Percentiles rank a stretch among this genome's conserved stretches.
Conservation (phyloP, 2,113 vertebrate genomes). For the Sinocyclocheilus anshuiensis region DNA sequence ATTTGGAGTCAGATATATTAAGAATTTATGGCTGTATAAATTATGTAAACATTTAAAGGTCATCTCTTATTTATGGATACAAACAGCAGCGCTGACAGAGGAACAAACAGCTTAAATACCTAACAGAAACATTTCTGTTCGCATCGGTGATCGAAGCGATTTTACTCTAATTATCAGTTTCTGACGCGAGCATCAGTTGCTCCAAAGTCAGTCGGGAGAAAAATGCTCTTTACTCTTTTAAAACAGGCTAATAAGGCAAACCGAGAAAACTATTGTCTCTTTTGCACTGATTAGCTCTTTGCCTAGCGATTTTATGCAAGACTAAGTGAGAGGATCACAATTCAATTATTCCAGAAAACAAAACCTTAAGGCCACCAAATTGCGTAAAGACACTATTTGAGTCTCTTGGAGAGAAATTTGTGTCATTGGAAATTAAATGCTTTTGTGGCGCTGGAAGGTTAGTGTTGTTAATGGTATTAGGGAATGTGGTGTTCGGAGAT, state of each 20-base stretch:
- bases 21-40: slow-evolving; percentile 63
- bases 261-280: slow-evolving; percentile 84
- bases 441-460: slow-evolving; percentile 90
- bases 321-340: slow-evolving; percentile 86
- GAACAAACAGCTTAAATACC: slow-evolving; percentile 58
- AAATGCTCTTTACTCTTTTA: slow-evolving; percentile 58
- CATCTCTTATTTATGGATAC: slow-evolving; percentile 66
- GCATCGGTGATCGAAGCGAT: slow-evolving; percentile 9
- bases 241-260: slow-evolving; percentile 84
- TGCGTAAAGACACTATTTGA: slow-evolving; percentile 85
- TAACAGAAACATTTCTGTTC: slow-evolving; percentile 45
- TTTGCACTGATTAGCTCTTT: slow-evolving; percentile 94
- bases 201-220: slow-evolving; percentile 21
- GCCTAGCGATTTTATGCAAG: slow-evolving; percentile 88
- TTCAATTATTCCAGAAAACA: slow-evolving; percentile 86
- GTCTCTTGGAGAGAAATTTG: slow-evolving; percentile 84
- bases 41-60: slow-evolving; percentile 65
- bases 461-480: slow-evolving; percentile 97
- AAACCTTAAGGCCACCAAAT: slow-evolving; percentile 88
- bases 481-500: slow-evolving; percentile 79
- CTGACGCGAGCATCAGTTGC: neutral
- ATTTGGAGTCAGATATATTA: slow-evolving; percentile 59
- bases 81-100: slow-evolving; percentile 60
- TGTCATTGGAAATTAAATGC: slow-evolving; percentile 96
- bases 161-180: slow-evolving; percentile 13